phyloP scores from a whole-genome alignment of 2,888 invertebrate genomes.

The Cyclophora punctaria region DNA sequence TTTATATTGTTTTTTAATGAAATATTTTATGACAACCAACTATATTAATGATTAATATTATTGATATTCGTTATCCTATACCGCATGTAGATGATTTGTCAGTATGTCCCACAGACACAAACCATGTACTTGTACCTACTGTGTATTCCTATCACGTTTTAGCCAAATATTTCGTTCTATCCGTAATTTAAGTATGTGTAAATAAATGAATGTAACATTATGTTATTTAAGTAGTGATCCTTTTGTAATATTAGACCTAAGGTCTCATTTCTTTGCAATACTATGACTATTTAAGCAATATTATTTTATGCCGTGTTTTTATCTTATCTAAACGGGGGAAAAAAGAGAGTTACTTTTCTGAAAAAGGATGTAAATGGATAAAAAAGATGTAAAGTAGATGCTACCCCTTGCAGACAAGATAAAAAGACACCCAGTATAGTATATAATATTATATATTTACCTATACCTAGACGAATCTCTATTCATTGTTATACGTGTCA shows the following conservation, averaged over 20 bases:
- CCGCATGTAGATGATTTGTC: constrained; percentile 47
- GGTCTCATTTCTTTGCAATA: constrained; percentile 70
- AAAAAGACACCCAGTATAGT: constrained; percentile 5
- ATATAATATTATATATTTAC: constrained; percentile 35
- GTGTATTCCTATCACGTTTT: constrained; percentile 67
- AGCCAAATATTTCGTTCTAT: constrained; percentile 71
- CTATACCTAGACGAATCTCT: constrained; percentile 22
- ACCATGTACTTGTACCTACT: constrained; percentile 6
- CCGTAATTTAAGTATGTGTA: constrained; percentile 62
- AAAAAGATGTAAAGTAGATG: no score
- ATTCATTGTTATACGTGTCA: constrained; percentile 12
- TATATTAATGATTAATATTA: no score
- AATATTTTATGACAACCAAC: constrained; percentile 6
- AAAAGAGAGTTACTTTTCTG: no score
- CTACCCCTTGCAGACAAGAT: no score
- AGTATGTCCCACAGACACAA: constrained; percentile 20
- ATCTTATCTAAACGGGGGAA: no score
- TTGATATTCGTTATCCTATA: constrained; percentile 30
- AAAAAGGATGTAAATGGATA: no score
- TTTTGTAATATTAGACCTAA: constrained; percentile 64
- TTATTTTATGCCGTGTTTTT: constrained; percentile 28
- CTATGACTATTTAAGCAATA: constrained; percentile 67
- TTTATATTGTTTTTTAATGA: constrained; percentile 36
- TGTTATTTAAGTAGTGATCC: constrained; percentile 68
- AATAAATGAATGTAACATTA: constrained; percentile 45